These are phyloP conservation scores for Agrypnus murinus DNA, from an alignment of 2,888 invertebrate species.

Conservation along the genomic window DNA sequence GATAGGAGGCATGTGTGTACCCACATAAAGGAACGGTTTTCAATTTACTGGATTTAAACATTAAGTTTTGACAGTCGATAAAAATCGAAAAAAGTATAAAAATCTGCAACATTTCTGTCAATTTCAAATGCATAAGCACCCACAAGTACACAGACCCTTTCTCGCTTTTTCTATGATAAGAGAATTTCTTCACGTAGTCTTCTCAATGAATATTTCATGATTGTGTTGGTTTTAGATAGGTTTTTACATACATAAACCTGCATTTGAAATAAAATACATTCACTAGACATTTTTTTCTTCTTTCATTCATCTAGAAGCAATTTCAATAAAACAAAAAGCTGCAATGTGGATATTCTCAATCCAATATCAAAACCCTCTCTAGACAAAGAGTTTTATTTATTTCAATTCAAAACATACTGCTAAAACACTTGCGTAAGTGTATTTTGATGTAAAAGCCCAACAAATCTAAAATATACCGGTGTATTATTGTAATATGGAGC, in stretches of 20 bases:
- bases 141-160: background rate
- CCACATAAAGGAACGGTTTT: no score
- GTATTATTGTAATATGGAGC: constrained; percentile 9
- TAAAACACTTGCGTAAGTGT: constrained; percentile 1
- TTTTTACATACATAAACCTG: background rate
- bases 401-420: background rate
- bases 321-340: background rate
- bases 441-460: constrained; percentile 8
- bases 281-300: no score
- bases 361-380: background rate
- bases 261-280: background rate
- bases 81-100: no score
- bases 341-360: background rate
- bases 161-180: background rate
- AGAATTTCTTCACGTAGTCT: constrained; percentile 3
- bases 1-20: no score
- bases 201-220: constrained; percentile 4
- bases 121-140: background rate
- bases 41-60: no score
- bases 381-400: background rate
- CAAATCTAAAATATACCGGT: constrained; percentile 7
- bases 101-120: background rate
- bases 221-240: background rate
- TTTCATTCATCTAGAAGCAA: background rate
- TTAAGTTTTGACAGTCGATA: no score